Base-by-base conservation (phyloP, 2,797 vertebrate species). In the Bufotes viridis region DNA sequence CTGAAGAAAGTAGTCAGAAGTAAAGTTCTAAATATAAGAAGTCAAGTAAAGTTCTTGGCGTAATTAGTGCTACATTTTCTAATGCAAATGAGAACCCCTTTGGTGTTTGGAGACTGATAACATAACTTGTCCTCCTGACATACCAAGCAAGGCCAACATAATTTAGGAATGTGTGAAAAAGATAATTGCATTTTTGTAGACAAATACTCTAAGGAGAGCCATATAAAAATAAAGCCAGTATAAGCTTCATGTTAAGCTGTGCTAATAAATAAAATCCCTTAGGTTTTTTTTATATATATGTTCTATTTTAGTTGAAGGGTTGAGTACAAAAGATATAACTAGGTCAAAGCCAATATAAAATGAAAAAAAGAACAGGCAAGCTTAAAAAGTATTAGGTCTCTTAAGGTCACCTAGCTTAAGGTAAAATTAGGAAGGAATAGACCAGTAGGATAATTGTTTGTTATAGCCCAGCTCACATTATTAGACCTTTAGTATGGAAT, bases 91-190 rank as follows among this genome's bases (percentile, higher is more conserved):
- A 87, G 67, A 87, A 60, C 53, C 57, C 69, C 53, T 61, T 74
- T 87, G 57, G 57, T 29, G 29, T 74, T 20, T 87, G 42, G 49
- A 65, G 80, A 82, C 58, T 70, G 29, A 82, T 82, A 87, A 51
- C 51, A 34, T 55, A 76, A 70, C 69, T 55, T 24, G 17, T 63
- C 80, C 86, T 26, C 75, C 58, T 76, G 80, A 87, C 80, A 51
- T 82, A 82, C 60, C n/a, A 82, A 60, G 42, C 15, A 76, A 82
- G 70, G 86, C 80, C 58, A 76, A 75, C 55, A 69, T 76, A 82
- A 87, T 87, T 87, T 87, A 82, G 29, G 70, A 82, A 87, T 76
- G 80, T 87, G 86, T 74, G 69, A 87, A 81, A 87, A 74, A 87
- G 86, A 87, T 87, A 87, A 87, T 87, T 87, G 70, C 78, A 81